Percentiles rank a stretch among this genome's conserved stretches.
Conservation (phyloP, 2,113 vertebrate species). For the Daubentonia madagascariensis region DNA sequence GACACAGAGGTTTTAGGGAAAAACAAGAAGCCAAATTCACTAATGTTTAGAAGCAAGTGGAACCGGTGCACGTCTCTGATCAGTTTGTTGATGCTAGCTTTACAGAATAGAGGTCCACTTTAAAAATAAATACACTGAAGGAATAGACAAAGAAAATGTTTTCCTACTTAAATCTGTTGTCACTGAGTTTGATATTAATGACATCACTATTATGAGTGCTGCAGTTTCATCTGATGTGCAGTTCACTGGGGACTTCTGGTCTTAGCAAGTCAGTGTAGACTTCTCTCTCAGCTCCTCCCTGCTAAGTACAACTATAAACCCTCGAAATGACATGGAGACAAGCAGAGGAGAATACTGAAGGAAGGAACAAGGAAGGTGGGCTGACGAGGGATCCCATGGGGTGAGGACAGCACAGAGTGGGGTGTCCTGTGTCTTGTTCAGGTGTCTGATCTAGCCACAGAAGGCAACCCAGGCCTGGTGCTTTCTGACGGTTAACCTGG, state of each 20-base stretch:
- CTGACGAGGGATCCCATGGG: accelerated
- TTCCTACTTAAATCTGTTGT: not conserved
- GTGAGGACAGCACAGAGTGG: not conserved
- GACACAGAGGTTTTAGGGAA: not conserved
- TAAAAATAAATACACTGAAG: not conserved
- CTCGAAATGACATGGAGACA: not conserved
- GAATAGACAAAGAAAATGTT: not conserved
- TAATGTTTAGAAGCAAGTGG: not conserved
- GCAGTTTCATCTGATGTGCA: not conserved
- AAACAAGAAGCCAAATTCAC: not conserved
- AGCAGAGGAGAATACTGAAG: not conserved
- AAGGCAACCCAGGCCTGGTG: not conserved
- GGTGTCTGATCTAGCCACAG: not conserved
- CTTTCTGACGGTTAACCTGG: not conserved
- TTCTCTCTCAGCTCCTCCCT: not conserved
- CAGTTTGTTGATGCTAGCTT: not conserved
- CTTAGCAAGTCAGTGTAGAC: not conserved
- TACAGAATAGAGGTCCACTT: not conserved
- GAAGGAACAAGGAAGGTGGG: not conserved
- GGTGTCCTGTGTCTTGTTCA: not conserved
- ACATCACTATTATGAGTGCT: not conserved
- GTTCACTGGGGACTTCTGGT: not conserved
- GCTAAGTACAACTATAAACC: not conserved
- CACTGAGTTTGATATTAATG: not conserved
- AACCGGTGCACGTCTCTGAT: not conserved